phyloP scores from a whole-genome alignment of 2,113 vertebrate genomes.

The Tragulus kanchil region DNA sequence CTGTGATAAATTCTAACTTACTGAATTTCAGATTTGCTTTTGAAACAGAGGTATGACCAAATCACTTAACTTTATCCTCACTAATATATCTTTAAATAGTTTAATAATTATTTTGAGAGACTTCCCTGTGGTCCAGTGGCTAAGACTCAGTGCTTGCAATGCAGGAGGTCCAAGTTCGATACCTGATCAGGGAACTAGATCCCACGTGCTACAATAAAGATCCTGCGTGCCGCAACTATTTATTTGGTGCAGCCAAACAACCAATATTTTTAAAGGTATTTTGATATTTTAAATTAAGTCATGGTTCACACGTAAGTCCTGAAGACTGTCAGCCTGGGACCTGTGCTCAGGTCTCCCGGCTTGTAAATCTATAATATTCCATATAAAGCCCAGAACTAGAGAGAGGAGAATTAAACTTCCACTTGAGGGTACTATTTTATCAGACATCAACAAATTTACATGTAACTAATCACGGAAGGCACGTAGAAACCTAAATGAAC shows the following conservation, averaged over 20 bases:
- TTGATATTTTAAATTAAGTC: background rate
- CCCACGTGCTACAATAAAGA: background rate
- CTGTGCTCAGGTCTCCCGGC: background rate
- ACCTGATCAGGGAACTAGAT: background rate
- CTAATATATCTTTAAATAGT: background rate
- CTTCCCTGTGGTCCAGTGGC: background rate
- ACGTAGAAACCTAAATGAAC: background rate
- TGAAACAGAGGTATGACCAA: background rate
- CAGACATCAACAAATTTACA: background rate
- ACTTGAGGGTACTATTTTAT: background rate
- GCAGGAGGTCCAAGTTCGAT: background rate
- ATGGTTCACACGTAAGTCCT: background rate
- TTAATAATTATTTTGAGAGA: background rate
- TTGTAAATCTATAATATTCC: background rate
- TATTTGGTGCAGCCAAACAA: background rate
- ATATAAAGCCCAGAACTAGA: background rate
- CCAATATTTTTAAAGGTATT: background rate
- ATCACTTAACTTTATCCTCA: background rate
- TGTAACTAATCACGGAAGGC: background rate
- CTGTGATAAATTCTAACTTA: background rate
- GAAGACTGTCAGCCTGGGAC: background rate
- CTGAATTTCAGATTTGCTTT: background rate
- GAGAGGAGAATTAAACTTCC: background rate
- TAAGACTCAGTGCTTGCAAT: background rate
- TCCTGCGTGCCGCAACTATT: fast-evolving